Conservation (phyloP, 1,140 invertebrate species). For the Hormaphis cornu region DNA sequence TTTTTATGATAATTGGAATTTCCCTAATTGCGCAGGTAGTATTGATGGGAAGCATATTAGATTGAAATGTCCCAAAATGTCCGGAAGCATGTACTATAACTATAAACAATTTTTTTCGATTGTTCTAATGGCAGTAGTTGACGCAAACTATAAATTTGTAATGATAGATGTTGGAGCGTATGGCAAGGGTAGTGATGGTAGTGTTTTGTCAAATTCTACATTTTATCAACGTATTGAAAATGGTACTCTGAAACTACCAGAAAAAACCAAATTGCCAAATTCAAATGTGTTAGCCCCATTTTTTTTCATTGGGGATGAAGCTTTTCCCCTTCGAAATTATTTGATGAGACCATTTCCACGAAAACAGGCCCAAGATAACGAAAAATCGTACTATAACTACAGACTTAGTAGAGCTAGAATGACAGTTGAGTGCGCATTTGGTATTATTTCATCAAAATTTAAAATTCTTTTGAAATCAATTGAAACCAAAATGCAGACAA, state of each 20-base stretch:
- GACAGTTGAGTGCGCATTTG: conserved; percentile 44
- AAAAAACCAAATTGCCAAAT: conserved; percentile 10
- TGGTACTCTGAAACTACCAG: background rate
- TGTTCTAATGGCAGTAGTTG: conserved; percentile 8
- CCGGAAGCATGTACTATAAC: background rate
- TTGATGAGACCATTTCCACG: conserved; percentile 38
- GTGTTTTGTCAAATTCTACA: conserved; percentile 10
- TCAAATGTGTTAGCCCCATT: conserved; percentile 33
- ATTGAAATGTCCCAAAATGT: conserved; percentile 3
- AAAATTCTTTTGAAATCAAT: conserved; percentile 40
- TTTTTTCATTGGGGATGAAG: conserved; percentile 42
- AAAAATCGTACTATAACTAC: conserved; percentile 42
- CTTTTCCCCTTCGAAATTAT: conserved; percentile 41
- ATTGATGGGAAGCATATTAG: conserved; percentile 29
- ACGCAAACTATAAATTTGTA: background rate
- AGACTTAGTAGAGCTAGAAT: conserved; percentile 37
- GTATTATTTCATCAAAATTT: conserved; percentile 43
- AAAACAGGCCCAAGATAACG: conserved; percentile 16
- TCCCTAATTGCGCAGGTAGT: background rate
- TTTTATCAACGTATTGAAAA: conserved; percentile 14
- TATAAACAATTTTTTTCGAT: conserved; percentile 33
- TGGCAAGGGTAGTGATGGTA: conserved; percentile 30
- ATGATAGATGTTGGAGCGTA: conserved; percentile 21
- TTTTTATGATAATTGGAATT: background rate
- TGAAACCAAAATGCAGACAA: background rate